A percentile compares a stretch with the other conserved stretches of the same genome.
These are phyloP conservation scores for Nomada ferruginata DNA, from an alignment of 2,888 invertebrate genomes.

Conservation along the genomic window DNA sequence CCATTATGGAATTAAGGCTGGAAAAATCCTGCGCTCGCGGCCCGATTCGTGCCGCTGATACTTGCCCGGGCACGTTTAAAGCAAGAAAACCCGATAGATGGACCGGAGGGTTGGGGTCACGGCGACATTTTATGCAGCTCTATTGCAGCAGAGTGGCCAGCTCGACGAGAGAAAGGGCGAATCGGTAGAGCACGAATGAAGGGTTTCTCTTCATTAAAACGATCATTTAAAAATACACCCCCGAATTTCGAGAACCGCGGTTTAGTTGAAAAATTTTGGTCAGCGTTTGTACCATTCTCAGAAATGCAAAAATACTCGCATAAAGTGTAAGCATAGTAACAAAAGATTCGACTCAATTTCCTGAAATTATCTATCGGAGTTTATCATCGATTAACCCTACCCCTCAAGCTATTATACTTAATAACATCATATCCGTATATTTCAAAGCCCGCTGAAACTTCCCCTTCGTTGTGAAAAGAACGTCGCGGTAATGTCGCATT, in stretches of 20 bases:
- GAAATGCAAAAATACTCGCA: not conserved
- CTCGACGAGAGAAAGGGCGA: slow-evolving; percentile 18
- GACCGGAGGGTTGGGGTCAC: not conserved
- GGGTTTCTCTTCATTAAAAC: slow-evolving; percentile 51
- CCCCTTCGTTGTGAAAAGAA: not conserved
- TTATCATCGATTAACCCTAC: not conserved
- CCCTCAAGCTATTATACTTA: not conserved
- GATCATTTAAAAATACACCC: slow-evolving; percentile 25
- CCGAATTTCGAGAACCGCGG: slow-evolving; percentile 20
- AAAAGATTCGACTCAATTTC: not conserved
- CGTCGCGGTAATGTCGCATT: not conserved
- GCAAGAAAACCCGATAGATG: slow-evolving; percentile 55
- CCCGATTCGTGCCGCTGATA: slow-evolving; percentile 38
- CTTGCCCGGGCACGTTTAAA: slow-evolving; percentile 58
- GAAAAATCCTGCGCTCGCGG: slow-evolving; percentile 34
- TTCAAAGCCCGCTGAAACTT: not conserved
- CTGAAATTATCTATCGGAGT: not conserved
- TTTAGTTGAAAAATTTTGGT: slow-evolving; percentile 18
- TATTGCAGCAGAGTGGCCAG: slow-evolving; percentile 31
- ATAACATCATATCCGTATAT: not conserved
- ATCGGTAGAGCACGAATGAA: not conserved
- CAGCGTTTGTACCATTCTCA: not conserved
- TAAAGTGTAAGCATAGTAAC: not conserved
- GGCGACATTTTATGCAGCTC: slow-evolving; percentile 39
- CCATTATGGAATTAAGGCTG: slow-evolving; percentile 58